Conservation (phyloP, 2,888 invertebrate species). For the Drosophila pseudotalamancana region DNA sequence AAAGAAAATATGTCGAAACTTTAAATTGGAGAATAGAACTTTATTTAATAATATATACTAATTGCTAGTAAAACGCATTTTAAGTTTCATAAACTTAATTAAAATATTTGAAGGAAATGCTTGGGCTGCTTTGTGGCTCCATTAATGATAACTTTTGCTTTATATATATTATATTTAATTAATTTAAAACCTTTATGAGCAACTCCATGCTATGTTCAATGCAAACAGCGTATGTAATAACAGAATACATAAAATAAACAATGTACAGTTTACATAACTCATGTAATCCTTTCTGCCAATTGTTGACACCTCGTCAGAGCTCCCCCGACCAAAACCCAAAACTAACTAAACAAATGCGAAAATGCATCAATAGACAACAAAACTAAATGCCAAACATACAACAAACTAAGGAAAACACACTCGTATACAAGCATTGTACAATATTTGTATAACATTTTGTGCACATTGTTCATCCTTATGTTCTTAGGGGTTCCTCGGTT, state of each 20-base stretch:
- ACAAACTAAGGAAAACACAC: constrained; percentile 21
- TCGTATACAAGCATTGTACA: constrained; percentile 44
- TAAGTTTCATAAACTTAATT: too few species aligned
- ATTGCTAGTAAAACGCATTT: too few species aligned
- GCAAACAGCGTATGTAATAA: not conserved
- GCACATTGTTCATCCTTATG: constrained; percentile 57
- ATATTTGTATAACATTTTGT: constrained; percentile 66
- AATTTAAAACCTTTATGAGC: too few species aligned
- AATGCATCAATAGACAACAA: constrained; percentile 28
- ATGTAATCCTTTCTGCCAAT: constrained; percentile 19
- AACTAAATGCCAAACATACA: constrained; percentile 39
- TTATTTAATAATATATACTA: too few species aligned
- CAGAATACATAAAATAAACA: constrained; percentile 3
- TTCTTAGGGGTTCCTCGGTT: constrained; percentile 33
- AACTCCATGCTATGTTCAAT: too few species aligned
- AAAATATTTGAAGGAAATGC: too few species aligned
- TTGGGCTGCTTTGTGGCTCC: too few species aligned
- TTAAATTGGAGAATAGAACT: too few species aligned
- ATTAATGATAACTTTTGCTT: too few species aligned
- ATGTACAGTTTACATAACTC: constrained; percentile 3
- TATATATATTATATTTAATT: too few species aligned
- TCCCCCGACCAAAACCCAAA: constrained; percentile 5
- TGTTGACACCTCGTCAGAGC: not conserved
- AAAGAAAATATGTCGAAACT: too few species aligned
- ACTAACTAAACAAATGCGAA: constrained; percentile 5